A percentile compares a stretch with the other conserved stretches of the same genome.
Evolutionary conservation across 2,888 invertebrate species (phyloP).

Genomic region (Plebejus melissa): DNA sequence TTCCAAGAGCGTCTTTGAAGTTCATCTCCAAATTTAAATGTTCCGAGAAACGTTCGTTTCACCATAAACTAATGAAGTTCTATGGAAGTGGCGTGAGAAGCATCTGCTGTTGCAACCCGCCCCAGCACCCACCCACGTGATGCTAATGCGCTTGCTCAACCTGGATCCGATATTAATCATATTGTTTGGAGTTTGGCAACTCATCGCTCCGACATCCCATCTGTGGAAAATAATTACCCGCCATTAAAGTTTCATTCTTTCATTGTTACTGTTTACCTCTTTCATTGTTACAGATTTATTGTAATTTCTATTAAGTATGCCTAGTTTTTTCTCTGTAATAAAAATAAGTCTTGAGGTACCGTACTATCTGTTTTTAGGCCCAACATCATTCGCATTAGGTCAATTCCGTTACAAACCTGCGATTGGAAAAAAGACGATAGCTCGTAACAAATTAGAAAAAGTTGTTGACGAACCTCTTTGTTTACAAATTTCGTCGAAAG

Average conservation of each 20-base stretch:
- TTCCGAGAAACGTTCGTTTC: neutral
- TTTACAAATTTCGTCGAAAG: constrained; percentile 21
- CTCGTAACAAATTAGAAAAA: constrained; percentile 8
- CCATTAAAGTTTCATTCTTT: constrained; percentile 20
- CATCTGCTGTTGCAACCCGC: constrained; percentile 34
- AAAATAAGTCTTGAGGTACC: neutral
- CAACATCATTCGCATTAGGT: neutral
- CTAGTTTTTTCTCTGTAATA: neutral
- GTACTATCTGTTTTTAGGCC: neutral
- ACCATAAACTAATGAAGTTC: constrained; percentile 21
- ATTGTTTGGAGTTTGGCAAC: constrained; percentile 32
- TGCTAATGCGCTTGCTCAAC: constrained; percentile 33
- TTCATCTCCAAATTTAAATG: neutral
- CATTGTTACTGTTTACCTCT: neutral
- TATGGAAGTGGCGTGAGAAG: constrained; percentile 28
- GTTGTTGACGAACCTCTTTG: constrained; percentile 17
- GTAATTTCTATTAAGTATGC: no score
- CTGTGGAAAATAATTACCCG: constrained; percentile 8
- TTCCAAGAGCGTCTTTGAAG: neutral
- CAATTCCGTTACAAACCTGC: neutral
- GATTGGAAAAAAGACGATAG: constrained; percentile 7
- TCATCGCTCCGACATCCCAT: constrained; percentile 33
- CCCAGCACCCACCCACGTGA: constrained; percentile 35
- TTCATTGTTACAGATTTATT: no score
- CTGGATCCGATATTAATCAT: constrained; percentile 32